phyloP scores from a whole-genome alignment of 2,888 invertebrate species.

The Onchidella celtica region DNA sequence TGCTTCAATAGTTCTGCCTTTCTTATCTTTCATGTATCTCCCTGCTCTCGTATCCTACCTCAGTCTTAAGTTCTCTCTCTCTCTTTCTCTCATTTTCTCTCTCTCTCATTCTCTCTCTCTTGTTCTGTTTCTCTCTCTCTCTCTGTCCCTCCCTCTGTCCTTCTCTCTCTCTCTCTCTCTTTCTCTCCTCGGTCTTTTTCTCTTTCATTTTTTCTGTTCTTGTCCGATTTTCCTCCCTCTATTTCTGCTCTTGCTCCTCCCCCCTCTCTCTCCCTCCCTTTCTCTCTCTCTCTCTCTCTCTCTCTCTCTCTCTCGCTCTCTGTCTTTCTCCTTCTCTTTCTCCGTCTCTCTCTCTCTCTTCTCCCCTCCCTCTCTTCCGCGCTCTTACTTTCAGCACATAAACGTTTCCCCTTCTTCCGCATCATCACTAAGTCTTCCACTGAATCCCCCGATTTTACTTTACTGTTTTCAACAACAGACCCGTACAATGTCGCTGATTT shows the following conservation, averaged over 20 bases:
- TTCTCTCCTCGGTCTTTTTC: not conserved
- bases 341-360: not conserved
- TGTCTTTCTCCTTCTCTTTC: not conserved
- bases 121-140: not conserved
- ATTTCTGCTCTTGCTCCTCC: not conserved
- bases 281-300: not conserved
- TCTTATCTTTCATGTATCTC: not conserved
- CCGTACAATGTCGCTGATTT: too few species aligned
- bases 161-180: not conserved
- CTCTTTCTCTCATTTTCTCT: not conserved
- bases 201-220: not conserved
- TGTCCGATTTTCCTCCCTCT: not conserved
- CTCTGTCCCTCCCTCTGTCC: not conserved
- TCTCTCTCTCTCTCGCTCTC: not conserved
- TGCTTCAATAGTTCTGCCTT: not conserved
- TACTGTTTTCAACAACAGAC: too few species aligned
- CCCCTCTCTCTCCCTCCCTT: not conserved
- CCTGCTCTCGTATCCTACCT: not conserved
- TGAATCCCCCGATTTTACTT: too few species aligned
- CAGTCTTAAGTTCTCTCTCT: not conserved
- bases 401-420: too few species aligned
- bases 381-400: too few species aligned
- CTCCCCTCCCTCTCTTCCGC: not conserved
- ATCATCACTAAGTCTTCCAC: too few species aligned
- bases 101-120: constrained; percentile 4